Conservation (phyloP, 1,140 invertebrate genomes). For the Drosophila insularis region DNA sequence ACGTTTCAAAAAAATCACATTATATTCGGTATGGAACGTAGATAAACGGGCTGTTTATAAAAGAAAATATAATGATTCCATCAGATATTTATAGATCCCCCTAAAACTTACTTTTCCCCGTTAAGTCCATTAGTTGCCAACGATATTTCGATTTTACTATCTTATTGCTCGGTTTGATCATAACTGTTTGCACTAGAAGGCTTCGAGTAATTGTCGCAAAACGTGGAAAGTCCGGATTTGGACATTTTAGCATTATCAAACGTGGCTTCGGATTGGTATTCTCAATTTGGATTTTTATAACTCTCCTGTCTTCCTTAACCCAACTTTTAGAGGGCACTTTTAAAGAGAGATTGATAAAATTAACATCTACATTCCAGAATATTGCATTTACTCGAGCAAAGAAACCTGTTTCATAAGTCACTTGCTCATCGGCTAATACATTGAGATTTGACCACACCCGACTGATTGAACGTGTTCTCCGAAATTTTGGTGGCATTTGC, state of each 20-base stretch:
- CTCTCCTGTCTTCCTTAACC: neutral
- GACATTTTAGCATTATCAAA: slow-evolving; percentile 7
- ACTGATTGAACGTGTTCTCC: slow-evolving; percentile 5
- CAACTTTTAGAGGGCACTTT: neutral
- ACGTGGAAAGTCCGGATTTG: neutral
- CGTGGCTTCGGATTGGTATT: neutral
- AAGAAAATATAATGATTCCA: too few relatives aligned
- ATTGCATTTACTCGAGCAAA: slow-evolving; percentile 18
- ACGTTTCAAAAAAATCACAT: neutral
- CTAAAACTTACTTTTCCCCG: slow-evolving; percentile 28
- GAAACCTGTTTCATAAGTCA: slow-evolving; percentile 34
- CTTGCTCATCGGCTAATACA: neutral
- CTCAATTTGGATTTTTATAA: neutral
- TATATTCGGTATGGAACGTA: neutral
- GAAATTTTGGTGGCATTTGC: slow-evolving; percentile 3
- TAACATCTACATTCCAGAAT: slow-evolving; percentile 35
- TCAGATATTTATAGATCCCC: neutral
- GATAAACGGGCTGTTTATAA: slow-evolving; percentile 27
- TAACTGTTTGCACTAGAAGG: neutral
- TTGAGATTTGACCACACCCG: neutral
- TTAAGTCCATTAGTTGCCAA: slow-evolving; percentile 23
- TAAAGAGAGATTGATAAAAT: slow-evolving; percentile 1
- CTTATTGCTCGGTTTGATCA: slow-evolving; percentile 16
- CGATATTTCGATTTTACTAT: neutral
- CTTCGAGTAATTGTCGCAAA: neutral